Conservation (phyloP, 2,888 invertebrate species). For the Brachyptera risi region DNA sequence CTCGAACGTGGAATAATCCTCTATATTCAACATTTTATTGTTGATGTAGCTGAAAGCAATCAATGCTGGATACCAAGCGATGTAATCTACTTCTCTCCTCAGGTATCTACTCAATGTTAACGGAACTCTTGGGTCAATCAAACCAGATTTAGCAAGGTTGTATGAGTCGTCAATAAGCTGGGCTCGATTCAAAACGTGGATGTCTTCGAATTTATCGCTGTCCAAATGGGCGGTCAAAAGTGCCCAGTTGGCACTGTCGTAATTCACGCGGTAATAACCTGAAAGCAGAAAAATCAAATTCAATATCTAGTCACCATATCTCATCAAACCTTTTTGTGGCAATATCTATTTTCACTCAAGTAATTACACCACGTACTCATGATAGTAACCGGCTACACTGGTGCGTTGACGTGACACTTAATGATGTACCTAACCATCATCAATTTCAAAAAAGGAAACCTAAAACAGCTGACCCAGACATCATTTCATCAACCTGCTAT, state of each 20-base stretch:
- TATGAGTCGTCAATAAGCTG: slow-evolving; percentile 72
- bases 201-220: slow-evolving; percentile 42
- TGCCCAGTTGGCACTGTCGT: slow-evolving; percentile 65
- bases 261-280: slow-evolving; percentile 71
- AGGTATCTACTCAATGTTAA: slow-evolving; percentile 77
- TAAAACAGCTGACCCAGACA: too few relatives aligned
- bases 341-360: too few relatives aligned
- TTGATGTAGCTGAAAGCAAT: slow-evolving; percentile 72
- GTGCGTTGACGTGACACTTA: too few relatives aligned
- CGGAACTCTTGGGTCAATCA: slow-evolving; percentile 62
- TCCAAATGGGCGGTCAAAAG: slow-evolving; percentile 50
- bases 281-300: too few relatives aligned
- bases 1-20: slow-evolving; percentile 5
- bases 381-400: too few relatives aligned
- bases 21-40: slow-evolving; percentile 64
- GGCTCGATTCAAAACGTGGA: slow-evolving; percentile 59
- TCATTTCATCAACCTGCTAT: too few relatives aligned
- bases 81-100: slow-evolving; percentile 69
- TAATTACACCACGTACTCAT: too few relatives aligned
- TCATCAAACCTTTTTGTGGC: too few relatives aligned
- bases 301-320: too few relatives aligned
- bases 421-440: too few relatives aligned
- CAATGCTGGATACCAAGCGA: slow-evolving; percentile 84
- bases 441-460: too few relatives aligned
- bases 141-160: slow-evolving; percentile 57